Percentiles rank a stretch among this genome's conserved stretches.
Evolutionary conservation across 2,888 invertebrate genomes (phyloP).

Genomic region (Cistogaster globosa): DNA sequence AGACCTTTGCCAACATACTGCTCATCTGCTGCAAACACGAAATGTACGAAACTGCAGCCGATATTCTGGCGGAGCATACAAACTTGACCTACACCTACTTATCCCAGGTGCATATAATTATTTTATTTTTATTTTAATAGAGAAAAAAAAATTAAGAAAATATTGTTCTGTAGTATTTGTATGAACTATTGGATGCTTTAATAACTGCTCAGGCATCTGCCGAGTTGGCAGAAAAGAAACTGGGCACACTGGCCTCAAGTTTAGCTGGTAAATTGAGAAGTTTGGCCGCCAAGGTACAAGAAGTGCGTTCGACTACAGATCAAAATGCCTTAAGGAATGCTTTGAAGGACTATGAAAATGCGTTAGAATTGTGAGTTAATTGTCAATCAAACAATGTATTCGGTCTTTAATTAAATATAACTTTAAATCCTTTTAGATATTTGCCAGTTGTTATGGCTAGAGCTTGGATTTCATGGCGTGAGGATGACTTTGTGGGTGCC

Average conservation of each 20-base stretch:
- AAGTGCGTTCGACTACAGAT: slow-evolving; percentile 93
- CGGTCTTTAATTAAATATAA: no score
- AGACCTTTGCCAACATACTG: slow-evolving; percentile 97
- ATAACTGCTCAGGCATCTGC: slow-evolving; percentile 98
- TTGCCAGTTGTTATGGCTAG: slow-evolving; percentile 99
- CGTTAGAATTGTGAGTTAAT: slow-evolving; percentile 87
- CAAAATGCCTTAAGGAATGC: slow-evolving; percentile 95
- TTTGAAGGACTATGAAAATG: slow-evolving; percentile 94
- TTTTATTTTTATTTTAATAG: not conserved
- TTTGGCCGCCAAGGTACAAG: slow-evolving; percentile 96
- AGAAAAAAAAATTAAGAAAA: not conserved
- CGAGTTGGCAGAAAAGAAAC: slow-evolving; percentile 96
- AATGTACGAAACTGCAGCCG: slow-evolving; percentile 98
- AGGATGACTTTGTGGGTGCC: slow-evolving; percentile 97
- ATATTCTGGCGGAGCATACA: slow-evolving; percentile 98
- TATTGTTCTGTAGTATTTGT: slow-evolving; percentile 87
- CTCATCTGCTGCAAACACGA: slow-evolving; percentile 98
- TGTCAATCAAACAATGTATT: not conserved
- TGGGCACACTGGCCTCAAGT: slow-evolving; percentile 96
- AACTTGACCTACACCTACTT: slow-evolving; percentile 97
- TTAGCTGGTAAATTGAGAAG: slow-evolving; percentile 95
- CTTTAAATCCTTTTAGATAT: no score
- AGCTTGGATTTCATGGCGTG: slow-evolving; percentile 99
- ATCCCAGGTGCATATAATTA: slow-evolving; percentile 87
- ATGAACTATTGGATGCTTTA: slow-evolving; percentile 97